A percentile compares a stretch with the other conserved stretches of the same genome.
Conservation (phyloP, 2,888 invertebrate genomes). For the Meliscaeva auricollis region DNA sequence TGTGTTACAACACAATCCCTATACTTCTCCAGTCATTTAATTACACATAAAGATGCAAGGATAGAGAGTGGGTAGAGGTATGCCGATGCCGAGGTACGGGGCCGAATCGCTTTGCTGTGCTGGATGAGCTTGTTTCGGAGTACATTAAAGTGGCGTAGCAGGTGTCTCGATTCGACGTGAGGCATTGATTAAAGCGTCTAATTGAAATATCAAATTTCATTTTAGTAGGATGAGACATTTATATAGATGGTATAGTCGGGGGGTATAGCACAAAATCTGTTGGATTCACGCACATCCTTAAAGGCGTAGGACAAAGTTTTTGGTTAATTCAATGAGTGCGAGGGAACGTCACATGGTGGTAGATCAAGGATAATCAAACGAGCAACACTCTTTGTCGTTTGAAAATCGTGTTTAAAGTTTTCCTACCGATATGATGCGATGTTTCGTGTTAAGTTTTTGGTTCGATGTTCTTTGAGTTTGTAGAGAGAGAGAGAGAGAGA, state of each 20-base stretch:
- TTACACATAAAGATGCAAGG: constrained; percentile 65
- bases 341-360: constrained; percentile 61
- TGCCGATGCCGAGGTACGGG: not conserved
- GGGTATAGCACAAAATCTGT: not conserved
- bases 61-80: not conserved
- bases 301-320: constrained; percentile 72
- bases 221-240: not conserved
- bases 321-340: constrained; percentile 68
- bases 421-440: constrained; percentile 24
- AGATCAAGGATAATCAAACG: constrained; percentile 71
- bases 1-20: constrained; percentile 55
- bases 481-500: not conserved
- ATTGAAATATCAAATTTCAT: constrained; percentile 75
- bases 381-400: constrained; percentile 62
- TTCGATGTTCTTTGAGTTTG: constrained; percentile 23
- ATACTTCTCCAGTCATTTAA: constrained; percentile 65
- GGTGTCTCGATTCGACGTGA: constrained; percentile 72
- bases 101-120: constrained; percentile 18
- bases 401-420: constrained; percentile 68
- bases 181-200: constrained; percentile 76
- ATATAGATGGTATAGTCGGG: no score
- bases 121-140: constrained; percentile 55
- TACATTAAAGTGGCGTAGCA: constrained; percentile 75
- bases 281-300: constrained; percentile 53
- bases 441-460: constrained; percentile 31